Conservation (phyloP, 2,888 invertebrate genomes). For the Thereva nobilitata region DNA sequence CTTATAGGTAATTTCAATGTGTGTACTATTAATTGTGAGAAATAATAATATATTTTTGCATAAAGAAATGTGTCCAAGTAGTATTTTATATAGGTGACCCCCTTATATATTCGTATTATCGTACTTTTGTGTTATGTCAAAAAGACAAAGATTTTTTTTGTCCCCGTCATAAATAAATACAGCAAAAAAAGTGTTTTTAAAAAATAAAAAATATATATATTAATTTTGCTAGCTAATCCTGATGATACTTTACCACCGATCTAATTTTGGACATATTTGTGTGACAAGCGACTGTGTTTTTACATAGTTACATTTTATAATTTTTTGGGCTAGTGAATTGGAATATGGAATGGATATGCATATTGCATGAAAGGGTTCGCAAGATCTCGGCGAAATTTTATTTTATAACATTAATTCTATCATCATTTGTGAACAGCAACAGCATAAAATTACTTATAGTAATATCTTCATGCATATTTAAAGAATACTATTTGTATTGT, state of each 20-base stretch:
- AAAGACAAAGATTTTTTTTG: conserved; percentile 3
- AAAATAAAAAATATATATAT: conserved; percentile 22
- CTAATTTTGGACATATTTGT: no score
- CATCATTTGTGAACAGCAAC: no score
- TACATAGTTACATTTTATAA: no score
- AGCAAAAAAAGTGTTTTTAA: conserved; percentile 18
- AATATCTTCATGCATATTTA: no score
- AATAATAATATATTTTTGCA: conserved; percentile 12
- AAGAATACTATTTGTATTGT: no score
- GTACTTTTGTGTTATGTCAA: neutral
- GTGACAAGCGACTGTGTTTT: no score
- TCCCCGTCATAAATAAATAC: conserved; percentile 20
- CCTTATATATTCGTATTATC: conserved; percentile 8
- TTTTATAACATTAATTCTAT: neutral
- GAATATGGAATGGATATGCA: conserved; percentile 25
- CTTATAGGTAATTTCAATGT: conserved; percentile 2
- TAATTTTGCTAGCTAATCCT: neutral
- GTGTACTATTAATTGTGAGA: conserved; percentile 6
- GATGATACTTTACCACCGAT: no score
- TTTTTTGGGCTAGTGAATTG: neutral
- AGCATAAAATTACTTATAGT: no score
- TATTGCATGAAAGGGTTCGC: conserved; percentile 30
- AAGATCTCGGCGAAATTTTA: conserved; percentile 25
- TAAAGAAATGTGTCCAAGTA: conserved; percentile 16
- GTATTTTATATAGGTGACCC: conserved; percentile 16